These are phyloP conservation scores for Nymphicus hollandicus DNA, from an alignment of 2,113 vertebrate species.

Conservation along the genomic window DNA sequence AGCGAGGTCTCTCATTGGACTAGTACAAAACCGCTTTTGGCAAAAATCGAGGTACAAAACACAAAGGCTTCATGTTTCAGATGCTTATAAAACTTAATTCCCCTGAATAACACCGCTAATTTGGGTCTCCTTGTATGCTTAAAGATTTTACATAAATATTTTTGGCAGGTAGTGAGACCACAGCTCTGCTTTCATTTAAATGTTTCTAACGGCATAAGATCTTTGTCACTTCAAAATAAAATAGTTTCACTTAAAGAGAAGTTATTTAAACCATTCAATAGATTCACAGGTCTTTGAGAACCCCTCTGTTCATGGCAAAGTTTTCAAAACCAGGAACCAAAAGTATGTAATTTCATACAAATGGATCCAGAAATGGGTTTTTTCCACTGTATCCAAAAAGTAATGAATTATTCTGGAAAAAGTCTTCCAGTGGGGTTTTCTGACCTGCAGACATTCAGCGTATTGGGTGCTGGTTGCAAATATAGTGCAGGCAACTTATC, in stretches of 20 bases:
- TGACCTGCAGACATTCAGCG: not conserved
- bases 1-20: not conserved
- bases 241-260: not conserved
- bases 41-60: not conserved
- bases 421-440: not conserved
- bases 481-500: not conserved
- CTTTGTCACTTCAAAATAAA: not conserved
- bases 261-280: not conserved
- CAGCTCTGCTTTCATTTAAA: not conserved
- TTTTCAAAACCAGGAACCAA: not conserved
- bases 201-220: not conserved
- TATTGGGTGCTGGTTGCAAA: not conserved
- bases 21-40: not conserved
- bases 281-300: not conserved
- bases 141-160: not conserved
- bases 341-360: not conserved
- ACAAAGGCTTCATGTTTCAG: constrained; percentile 26
- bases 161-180: not conserved
- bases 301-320: not conserved
- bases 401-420: not conserved
- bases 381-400: not conserved
- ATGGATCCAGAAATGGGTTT: not conserved
- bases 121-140: not conserved
- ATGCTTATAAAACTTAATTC: constrained; percentile 44
- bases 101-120: not conserved